These are phyloP conservation scores for Tribolium castaneum DNA, from an alignment of 1,140 invertebrate species.

Conservation along the genomic window DNA sequence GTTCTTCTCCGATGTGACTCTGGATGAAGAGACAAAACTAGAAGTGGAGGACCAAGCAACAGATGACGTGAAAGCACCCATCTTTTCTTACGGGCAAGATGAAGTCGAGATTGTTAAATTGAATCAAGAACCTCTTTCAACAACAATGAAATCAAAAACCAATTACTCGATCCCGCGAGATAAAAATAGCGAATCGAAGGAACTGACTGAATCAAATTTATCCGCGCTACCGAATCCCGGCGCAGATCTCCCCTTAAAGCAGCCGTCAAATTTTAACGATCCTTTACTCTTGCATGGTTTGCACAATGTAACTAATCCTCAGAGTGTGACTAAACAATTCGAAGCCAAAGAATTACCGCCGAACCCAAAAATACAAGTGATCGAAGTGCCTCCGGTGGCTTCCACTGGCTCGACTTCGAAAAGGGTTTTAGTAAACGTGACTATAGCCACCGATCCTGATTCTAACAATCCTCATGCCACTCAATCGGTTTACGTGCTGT, in stretches of 20 bases:
- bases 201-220: slow-evolving; percentile 55
- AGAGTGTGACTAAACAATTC: slow-evolving; percentile 40
- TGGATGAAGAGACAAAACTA: background rate
- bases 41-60: slow-evolving; percentile 16
- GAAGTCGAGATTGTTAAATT: slow-evolving; percentile 30
- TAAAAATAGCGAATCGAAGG: slow-evolving; percentile 52
- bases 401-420: slow-evolving; percentile 58
- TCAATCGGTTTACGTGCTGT: slow-evolving; percentile 77
- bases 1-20: slow-evolving; percentile 7
- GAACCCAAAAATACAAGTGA: slow-evolving; percentile 56
- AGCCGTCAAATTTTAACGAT: slow-evolving; percentile 45
- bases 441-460: slow-evolving; percentile 75
- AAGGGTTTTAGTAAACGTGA: slow-evolving; percentile 79
- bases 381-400: slow-evolving; percentile 54
- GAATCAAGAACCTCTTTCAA: slow-evolving; percentile 27
- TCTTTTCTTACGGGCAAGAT: slow-evolving; percentile 12
- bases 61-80: background rate
- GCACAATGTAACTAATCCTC: slow-evolving; percentile 42
- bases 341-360: slow-evolving; percentile 16
- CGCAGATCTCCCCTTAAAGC: slow-evolving; percentile 44
- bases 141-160: slow-evolving; percentile 43
- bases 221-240: slow-evolving; percentile 28
- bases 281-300: slow-evolving; percentile 38
- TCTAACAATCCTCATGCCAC: slow-evolving; percentile 64
- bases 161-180: slow-evolving; percentile 27